These are phyloP conservation scores for Melanotaenia nigrans DNA, from an alignment of 2,797 vertebrate species.

Conservation along the genomic window DNA sequence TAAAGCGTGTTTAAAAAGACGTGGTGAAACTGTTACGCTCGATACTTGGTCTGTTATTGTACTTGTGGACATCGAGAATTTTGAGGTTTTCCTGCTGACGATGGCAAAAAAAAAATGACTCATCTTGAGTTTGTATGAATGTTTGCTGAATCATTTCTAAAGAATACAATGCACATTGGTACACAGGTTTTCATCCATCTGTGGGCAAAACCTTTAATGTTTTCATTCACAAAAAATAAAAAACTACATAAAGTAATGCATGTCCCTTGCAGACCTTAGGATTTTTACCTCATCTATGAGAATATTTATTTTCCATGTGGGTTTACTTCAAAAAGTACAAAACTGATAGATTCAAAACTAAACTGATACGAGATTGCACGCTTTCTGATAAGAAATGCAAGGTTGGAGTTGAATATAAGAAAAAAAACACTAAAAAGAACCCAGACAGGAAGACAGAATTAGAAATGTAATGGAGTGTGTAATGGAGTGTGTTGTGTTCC, in stretches of 20 bases:
- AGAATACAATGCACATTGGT: not conserved
- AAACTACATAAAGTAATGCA: conserved; percentile 2
- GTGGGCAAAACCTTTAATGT: conserved; percentile 30
- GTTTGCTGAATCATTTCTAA: not conserved
- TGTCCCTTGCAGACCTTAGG: not conserved
- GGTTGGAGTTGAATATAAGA: conserved; percentile 4
- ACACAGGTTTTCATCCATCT: conserved; percentile 17
- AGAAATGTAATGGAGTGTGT: not conserved
- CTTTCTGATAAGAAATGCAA: conserved; percentile 3
- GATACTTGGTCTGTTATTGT: no score
- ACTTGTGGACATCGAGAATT: no score
- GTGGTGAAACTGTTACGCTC: no score
- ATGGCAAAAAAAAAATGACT: not conserved
- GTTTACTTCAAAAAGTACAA: not conserved
- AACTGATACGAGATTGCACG: not conserved
- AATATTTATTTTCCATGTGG: not conserved
- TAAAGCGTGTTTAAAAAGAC: no score
- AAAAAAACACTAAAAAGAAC: conserved; percentile 5
- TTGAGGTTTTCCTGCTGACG: no score
- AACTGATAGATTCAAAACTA: conserved; percentile 1
- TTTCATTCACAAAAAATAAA: conserved; percentile 23
- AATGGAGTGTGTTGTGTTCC: not conserved
- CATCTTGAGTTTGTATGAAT: not conserved
- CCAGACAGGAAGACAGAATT: conserved; percentile 3
- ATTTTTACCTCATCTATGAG: not conserved